Base-by-base conservation (phyloP, 2,888 invertebrate species). In the Caenorhabditis drosophilae region DNA sequence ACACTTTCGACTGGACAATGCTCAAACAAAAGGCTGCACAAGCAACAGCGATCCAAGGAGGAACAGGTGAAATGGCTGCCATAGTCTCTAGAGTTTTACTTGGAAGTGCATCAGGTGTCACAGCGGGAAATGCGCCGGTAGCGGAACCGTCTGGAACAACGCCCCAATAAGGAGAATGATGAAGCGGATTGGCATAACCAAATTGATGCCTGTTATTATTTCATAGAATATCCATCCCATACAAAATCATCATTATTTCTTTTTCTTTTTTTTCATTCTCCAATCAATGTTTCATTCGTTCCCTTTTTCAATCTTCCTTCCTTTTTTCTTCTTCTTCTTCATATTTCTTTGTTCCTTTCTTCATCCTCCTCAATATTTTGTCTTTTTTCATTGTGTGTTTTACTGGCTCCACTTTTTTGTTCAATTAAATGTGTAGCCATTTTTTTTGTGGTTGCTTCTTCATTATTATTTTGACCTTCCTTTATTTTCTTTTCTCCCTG, bases 1-100 rank as follows among this genome's bases (percentile, higher is more conserved):
- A 81, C 73, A 81, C 81, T 16, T 98, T 97, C 87, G 98, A 98
- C 88, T 98, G 98, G 97, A 98, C 96, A 83, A 92, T 96, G 90
- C 88, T 97, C 85, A 93, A 96, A 84, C 96, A 97, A 86, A 94
- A 94, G 83, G 89, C 89, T 53, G 59, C 62, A 31, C 70, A 73
- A 50, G 50, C 67, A 44, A 52, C 60, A 18, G 22, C 64, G 7
- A 53, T 27, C 1, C 9, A 25, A 6, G 49, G 31, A 9, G 38
- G 6, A 6, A 23, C 22, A 49, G 35, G 12, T 11, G 2, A 27
- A 18, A 2, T 11, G 2, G 46, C 27, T 2, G 18, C 18, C 20
- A 16, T 3, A 4, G 27, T 16, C 6, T 3, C 25, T 27, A 31
- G 27, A 16, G 26, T 12, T 15, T 11, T 18, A 20, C 31, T 18